These are phyloP conservation scores for Crambe crambe DNA, from an alignment of 37 sponge, comb jelly and placozoan species.

Conservation along the genomic window DNA sequence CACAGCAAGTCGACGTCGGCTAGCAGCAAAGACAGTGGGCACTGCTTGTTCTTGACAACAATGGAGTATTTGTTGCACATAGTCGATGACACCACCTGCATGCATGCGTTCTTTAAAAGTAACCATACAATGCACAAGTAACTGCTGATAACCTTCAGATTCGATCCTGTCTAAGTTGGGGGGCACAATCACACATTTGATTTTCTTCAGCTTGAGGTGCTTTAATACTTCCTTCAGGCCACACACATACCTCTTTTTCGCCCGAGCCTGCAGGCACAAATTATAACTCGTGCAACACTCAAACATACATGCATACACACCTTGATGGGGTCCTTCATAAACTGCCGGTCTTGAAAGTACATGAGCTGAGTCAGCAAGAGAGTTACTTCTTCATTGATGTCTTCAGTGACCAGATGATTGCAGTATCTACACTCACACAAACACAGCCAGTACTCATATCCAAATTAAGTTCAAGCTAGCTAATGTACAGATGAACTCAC, in stretches of 20 bases:
- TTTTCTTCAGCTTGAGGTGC: conserved; percentile 72
- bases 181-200: conserved; percentile 89
- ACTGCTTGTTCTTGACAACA: conserved; percentile 64
- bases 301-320: conserved; percentile 18
- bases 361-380: conserved; percentile 62
- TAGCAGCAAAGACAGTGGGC: conserved; percentile 83
- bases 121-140: not conserved
- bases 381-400: conserved; percentile 55
- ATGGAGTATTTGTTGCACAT: conserved; percentile 51
- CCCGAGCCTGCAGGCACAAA: not conserved
- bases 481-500: conserved; percentile 30
- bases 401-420: conserved; percentile 63
- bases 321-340: conserved; percentile 74
- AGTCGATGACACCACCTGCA: conserved; percentile 83
- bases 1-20: conserved; percentile 58
- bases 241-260: conserved; percentile 65
- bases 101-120: not conserved
- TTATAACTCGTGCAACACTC: not conserved
- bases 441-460: not conserved
- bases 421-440: conserved; percentile 65
- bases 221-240: conserved; percentile 93
- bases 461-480: no score
- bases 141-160: conserved; percentile 64
- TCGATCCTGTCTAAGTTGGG: conserved; percentile 88
- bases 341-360: conserved; percentile 79